These are phyloP conservation scores for Etia nguti DNA, from an alignment of 2,113 vertebrate genomes.

Conservation along the genomic window DNA sequence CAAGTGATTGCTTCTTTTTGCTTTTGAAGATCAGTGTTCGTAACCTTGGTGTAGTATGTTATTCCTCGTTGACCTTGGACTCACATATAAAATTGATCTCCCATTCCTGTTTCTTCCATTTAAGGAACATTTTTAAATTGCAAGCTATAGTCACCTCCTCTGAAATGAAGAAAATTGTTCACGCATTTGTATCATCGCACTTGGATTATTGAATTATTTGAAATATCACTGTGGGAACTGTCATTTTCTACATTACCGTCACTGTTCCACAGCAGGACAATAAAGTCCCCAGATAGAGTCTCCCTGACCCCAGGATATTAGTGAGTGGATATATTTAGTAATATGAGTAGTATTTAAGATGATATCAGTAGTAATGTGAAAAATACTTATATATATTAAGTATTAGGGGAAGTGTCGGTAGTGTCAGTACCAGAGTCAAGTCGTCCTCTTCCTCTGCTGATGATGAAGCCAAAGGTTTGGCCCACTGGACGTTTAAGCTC, in stretches of 20 bases:
- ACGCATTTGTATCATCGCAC: background rate
- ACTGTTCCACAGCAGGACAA: background rate
- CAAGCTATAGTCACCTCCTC: background rate
- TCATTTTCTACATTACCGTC: background rate
- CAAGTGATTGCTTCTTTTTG: too few relatives aligned
- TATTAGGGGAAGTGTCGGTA: background rate
- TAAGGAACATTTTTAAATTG: background rate
- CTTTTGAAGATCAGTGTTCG: too few relatives aligned
- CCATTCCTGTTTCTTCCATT: background rate
- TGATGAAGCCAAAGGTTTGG: slow-evolving; percentile 73
- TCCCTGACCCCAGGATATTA: background rate
- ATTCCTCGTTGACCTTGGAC: background rate
- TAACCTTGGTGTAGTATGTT: background rate
- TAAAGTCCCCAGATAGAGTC: background rate
- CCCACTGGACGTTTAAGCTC: slow-evolving; percentile 68
- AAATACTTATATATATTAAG: background rate
- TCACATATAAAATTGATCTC: background rate
- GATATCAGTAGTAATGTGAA: background rate
- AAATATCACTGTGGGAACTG: background rate
- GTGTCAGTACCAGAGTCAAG: slow-evolving; percentile 71
- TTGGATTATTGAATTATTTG: background rate
- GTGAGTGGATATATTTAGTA: background rate
- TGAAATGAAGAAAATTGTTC: background rate
- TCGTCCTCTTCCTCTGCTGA: slow-evolving; percentile 77
- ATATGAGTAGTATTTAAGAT: background rate